Conservation (phyloP, 2,113 vertebrate species). For the Cyanocitta stelleri region DNA sequence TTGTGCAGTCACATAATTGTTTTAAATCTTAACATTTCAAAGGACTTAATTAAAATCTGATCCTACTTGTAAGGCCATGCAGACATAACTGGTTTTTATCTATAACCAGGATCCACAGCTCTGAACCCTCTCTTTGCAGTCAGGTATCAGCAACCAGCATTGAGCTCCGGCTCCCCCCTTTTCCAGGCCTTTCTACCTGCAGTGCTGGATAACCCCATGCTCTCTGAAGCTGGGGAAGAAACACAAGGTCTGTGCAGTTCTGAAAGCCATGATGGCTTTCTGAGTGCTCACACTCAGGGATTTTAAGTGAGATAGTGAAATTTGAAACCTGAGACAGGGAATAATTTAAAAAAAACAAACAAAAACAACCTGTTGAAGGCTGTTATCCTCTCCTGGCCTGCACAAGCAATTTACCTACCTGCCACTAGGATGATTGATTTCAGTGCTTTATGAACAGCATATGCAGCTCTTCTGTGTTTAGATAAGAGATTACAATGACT, state of each 20-base stretch:
- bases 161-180: accelerated
- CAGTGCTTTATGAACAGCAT: slow-evolving; percentile 39
- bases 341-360: not conserved
- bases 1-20: not conserved
- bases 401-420: not conserved
- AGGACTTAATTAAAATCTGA: slow-evolving; percentile 12
- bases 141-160: not conserved
- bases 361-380: not conserved
- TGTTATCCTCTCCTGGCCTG: not conserved
- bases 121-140: not conserved
- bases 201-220: not conserved
- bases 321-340: not conserved
- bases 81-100: not conserved
- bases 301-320: not conserved
- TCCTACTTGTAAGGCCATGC: not conserved
- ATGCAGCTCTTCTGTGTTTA: slow-evolving; percentile 29
- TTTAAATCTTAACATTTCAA: slow-evolving; percentile 28
- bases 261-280: not conserved
- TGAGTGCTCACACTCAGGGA: not conserved
- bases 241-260: not conserved
- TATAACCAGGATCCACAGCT: not conserved
- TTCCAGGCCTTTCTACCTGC: not conserved
- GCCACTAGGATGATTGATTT: slow-evolving; percentile 45
- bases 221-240: not conserved
- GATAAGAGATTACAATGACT: slow-evolving; percentile 51